A percentile compares a stretch with the other conserved stretches of the same genome.
These are phyloP conservation scores for Nymphicus hollandicus DNA, from an alignment of 2,113 vertebrate species.

Conservation along the genomic window DNA sequence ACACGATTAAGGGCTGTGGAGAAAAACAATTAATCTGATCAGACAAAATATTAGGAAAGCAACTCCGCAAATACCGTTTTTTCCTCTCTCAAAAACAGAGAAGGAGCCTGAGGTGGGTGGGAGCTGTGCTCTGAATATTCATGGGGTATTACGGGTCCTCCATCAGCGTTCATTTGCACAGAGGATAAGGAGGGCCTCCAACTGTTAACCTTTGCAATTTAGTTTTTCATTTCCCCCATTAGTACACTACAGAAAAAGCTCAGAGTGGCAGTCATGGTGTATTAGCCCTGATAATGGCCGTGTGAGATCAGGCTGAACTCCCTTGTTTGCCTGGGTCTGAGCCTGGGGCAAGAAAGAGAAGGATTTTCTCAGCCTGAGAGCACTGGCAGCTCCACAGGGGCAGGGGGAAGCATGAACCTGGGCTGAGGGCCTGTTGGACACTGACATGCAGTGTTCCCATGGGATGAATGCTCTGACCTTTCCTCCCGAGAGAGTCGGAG, in stretches of 20 bases:
- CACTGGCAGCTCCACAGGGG: fast-evolving
- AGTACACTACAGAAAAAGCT: fast-evolving
- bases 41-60: neutral
- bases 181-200: neutral
- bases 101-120: neutral
- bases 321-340: fast-evolving
- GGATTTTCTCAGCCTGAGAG: neutral
- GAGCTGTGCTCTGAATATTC: neutral
- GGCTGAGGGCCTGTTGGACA: neutral
- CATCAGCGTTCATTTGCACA: neutral
- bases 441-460: neutral
- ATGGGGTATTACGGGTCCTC: neutral
- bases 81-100: neutral
- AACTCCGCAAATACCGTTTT: neutral
- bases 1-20: neutral
- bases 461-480: neutral
- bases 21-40: neutral
- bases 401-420: fast-evolving
- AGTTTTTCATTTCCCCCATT: neutral
- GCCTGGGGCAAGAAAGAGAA: neutral
- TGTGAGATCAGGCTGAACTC: neutral
- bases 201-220: neutral
- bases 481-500: neutral
- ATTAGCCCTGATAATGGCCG: neutral
- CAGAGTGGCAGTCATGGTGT: fast-evolving